phyloP scores from a whole-genome alignment of 1,140 invertebrate genomes.

The Zaprionus capensis region DNA sequence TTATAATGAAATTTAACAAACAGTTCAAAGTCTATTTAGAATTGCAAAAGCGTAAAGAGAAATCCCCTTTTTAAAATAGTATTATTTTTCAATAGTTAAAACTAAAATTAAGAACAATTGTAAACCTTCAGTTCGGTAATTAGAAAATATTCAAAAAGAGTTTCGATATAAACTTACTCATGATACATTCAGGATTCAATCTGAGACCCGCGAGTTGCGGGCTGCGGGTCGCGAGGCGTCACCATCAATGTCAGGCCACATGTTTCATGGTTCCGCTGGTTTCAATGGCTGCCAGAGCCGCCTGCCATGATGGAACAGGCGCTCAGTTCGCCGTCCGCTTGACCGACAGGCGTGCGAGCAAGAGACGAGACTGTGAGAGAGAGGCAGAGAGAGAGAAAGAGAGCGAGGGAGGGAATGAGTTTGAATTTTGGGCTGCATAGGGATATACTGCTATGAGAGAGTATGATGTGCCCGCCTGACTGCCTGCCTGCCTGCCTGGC shows the following conservation, averaged over 20 bases:
- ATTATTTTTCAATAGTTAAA: too few relatives aligned
- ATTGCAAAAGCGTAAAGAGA: too few relatives aligned
- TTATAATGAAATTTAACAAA: not conserved
- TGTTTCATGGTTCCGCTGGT: slow-evolving; percentile 51
- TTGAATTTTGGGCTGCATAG: slow-evolving; percentile 60
- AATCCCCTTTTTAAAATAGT: too few relatives aligned
- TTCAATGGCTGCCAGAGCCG: slow-evolving; percentile 66
- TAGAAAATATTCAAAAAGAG: not conserved
- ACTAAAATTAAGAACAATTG: too few relatives aligned
- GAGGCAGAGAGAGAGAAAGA: not conserved
- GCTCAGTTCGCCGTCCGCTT: slow-evolving; percentile 41
- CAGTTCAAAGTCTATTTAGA: too few relatives aligned
- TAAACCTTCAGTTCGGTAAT: too few relatives aligned
- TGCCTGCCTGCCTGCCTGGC: slow-evolving; percentile 31
- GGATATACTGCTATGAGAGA: slow-evolving; percentile 37
- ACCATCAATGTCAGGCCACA: slow-evolving; percentile 73
- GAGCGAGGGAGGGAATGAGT: not conserved
- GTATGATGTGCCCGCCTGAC: slow-evolving; percentile 49
- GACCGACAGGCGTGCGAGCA: slow-evolving; percentile 28
- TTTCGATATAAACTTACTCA: not conserved
- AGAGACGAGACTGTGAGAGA: not conserved
- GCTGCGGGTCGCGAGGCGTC: slow-evolving; percentile 16
- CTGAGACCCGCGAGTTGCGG: not conserved
- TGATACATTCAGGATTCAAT: slow-evolving; percentile 1
- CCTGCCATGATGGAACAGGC: slow-evolving; percentile 62